These are phyloP conservation scores for Eugnorisma glareosa DNA, from an alignment of 2,888 invertebrate species.

Conservation along the genomic window DNA sequence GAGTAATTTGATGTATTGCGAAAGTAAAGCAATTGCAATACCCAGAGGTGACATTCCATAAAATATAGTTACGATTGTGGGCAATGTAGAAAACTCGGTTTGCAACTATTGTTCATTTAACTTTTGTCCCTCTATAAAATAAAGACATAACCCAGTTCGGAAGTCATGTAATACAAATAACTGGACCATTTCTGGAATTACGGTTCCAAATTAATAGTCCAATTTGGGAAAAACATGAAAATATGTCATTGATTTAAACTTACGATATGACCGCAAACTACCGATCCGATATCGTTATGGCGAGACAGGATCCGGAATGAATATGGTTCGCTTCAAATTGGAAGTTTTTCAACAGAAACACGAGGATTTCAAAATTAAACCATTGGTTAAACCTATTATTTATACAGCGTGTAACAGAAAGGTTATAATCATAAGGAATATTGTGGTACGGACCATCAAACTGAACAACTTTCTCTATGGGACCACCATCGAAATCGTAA, in stretches of 20 bases:
- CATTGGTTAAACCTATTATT: not conserved
- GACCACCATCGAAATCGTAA: too few relatives aligned
- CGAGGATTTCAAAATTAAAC: constrained; percentile 3
- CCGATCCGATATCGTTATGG: constrained; percentile 41
- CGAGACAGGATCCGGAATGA: constrained; percentile 17
- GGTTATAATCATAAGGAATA: too few relatives aligned
- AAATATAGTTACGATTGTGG: constrained; percentile 7
- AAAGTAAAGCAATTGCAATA: constrained; percentile 30
- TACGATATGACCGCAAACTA: constrained; percentile 56
- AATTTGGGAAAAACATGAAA: constrained; percentile 58
- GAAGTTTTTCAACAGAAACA: constrained; percentile 35
- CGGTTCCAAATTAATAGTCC: constrained; percentile 49
- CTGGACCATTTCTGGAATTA: constrained; percentile 22
- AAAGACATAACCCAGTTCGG: constrained; percentile 16
- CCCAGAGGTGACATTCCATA: constrained; percentile 27
- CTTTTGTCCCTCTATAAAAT: constrained; percentile 21
- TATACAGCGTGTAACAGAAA: too few relatives aligned
- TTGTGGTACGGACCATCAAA: too few relatives aligned
- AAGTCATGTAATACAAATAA: constrained; percentile 37
- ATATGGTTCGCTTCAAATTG: constrained; percentile 32
- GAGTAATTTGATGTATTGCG: constrained; percentile 35
- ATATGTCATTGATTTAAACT: constrained; percentile 58
- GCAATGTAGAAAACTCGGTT: not conserved
- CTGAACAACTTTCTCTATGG: too few relatives aligned
- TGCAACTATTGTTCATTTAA: constrained; percentile 28